Percentiles rank a stretch among this genome's conserved stretches.
Evolutionary conservation across 64 coral and sea anemone genomes (phyloP).

Genomic region (Acropora tenuis): DNA sequence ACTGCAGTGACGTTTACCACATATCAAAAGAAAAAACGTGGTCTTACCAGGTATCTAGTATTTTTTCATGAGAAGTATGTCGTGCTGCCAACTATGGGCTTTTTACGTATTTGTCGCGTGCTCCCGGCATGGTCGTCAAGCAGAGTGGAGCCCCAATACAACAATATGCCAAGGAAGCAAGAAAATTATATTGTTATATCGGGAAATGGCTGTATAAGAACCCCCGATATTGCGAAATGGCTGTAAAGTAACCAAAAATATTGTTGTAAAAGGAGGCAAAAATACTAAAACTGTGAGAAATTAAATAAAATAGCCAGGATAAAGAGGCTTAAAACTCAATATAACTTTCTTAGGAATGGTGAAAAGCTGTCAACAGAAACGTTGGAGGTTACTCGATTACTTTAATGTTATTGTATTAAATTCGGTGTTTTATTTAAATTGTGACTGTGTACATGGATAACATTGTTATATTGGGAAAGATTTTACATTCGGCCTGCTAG

Average conservation of each 20-base stretch:
- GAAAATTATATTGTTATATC: not conserved
- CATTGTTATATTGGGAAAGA: too few species aligned
- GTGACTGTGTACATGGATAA: too few species aligned
- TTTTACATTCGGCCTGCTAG: too few species aligned
- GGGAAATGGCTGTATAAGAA: not conserved
- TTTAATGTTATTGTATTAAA: not conserved
- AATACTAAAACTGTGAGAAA: not conserved
- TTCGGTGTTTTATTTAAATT: too few species aligned
- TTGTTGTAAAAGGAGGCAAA: not conserved
- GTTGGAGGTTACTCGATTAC: not conserved
- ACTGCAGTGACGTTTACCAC: not conserved
- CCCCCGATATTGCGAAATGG: not conserved
- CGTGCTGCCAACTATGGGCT: slow-evolving; percentile 1
- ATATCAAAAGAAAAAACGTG: not conserved
- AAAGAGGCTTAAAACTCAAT: not conserved
- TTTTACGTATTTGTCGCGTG: not conserved
- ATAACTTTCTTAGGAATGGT: not conserved
- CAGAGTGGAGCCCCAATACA: not conserved
- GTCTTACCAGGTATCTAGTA: not conserved
- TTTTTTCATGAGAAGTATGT: not conserved
- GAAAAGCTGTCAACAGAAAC: not conserved
- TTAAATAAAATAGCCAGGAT: not conserved
- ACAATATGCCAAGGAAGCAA: not conserved
- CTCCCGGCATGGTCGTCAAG: not conserved
- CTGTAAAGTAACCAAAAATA: not conserved